Base-by-base conservation (phyloP, 1,140 invertebrate species). In the Zaprionus vittiger region DNA sequence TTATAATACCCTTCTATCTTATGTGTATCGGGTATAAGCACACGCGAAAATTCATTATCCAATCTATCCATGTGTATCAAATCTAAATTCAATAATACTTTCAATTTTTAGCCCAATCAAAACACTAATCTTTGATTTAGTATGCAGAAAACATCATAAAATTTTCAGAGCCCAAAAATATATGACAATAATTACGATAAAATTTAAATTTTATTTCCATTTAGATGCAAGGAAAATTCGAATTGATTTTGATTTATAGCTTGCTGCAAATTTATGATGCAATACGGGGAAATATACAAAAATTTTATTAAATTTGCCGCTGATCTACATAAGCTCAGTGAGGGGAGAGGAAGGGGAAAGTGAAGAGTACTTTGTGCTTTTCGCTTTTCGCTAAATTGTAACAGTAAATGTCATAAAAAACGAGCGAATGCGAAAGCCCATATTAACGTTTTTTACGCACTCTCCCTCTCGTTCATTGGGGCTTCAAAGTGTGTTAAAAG, bases 401-500 rank as follows among this genome's bases (percentile, higher is more conserved):
- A 73, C 78, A 83, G 78, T 79, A 71, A 87, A 84, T 81, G 85
- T 90, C 85, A 84, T 87, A 87, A 87, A 87, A 73, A 62, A 47
- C 49, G 64, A 59, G 12, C 47, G 54, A 38, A 20, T 24, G 60
- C 67, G 65, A 84, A 89, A 84, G 74, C 65, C 49, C 74, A 75
- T 87, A 89, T 87, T 87, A 84, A 84, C 81, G 71, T 89, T 81
- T 75, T 87, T 83, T 87, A 81, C 75, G 68, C 75, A 81, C 81
- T 81, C 31, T 76, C 47, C 64, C 73, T 73, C 49, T 31, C 67
- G 22, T 67, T 73, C 65, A 70, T 63, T 70, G 59, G 28, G 47
- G 49, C 55, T 63, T 55, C 54, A 79, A 76, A 79, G 73, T 80
- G 83, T 78, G 73, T 83, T 76, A 68, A 79, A 70, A 83, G 84